Conservation (phyloP, 2,797 vertebrate species). For the Falco concolor region DNA sequence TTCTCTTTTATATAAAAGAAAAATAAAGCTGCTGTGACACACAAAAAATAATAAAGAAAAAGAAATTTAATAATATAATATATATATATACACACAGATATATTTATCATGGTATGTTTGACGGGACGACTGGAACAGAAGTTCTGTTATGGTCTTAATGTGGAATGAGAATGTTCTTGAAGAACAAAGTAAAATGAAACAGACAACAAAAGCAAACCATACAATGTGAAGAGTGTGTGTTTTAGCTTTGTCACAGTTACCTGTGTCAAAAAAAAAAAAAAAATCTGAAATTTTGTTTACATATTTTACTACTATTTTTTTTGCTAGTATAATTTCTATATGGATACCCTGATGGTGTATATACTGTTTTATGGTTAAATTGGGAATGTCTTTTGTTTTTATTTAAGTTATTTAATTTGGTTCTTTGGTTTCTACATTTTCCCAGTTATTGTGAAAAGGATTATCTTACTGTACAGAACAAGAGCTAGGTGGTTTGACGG, state of each 20-base stretch:
- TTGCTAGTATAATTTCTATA: constrained; percentile 77
- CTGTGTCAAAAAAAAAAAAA: constrained; percentile 76
- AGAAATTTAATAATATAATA: constrained; percentile 82
- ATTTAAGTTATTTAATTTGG: constrained; percentile 55
- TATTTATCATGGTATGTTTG: constrained; percentile 83
- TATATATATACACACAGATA: constrained; percentile 82
- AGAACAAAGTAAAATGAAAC: constrained; percentile 70
- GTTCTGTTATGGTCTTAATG: constrained; percentile 74
- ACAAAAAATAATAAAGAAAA: constrained; percentile 73
- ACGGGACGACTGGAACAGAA: constrained; percentile 73
- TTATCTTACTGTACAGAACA: constrained; percentile 71
- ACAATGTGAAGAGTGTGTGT: constrained; percentile 77
- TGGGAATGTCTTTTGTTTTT: constrained; percentile 60
- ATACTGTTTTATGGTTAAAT: constrained; percentile 72
- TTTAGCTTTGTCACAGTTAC: constrained; percentile 80
- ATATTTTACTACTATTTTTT: constrained; percentile 79
- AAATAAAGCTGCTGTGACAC: constrained; percentile 81
- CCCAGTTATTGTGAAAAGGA: constrained; percentile 66
- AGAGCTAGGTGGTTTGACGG: constrained; percentile 50
- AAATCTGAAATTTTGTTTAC: constrained; percentile 79
- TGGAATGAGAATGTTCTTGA: constrained; percentile 72
- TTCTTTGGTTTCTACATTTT: constrained; percentile 49
- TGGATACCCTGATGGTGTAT: constrained; percentile 67
- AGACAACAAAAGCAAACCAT: constrained; percentile 73
- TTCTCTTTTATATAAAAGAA: constrained; percentile 77